Conservation (phyloP, 2,113 vertebrate species). For the Thunnus maccoyii region DNA sequence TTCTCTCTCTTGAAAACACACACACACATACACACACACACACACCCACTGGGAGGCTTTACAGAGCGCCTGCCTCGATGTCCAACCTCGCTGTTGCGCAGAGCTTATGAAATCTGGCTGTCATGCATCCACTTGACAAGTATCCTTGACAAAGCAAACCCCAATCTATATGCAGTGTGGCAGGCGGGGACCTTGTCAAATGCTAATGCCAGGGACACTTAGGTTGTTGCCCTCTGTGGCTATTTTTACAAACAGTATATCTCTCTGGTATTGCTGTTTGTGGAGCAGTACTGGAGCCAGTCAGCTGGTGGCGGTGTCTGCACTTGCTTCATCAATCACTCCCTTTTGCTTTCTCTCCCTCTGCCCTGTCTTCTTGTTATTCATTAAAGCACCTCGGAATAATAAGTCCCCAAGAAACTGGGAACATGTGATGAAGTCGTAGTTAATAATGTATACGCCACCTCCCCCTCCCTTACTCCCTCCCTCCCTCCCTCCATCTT, state of each 20-base stretch:
- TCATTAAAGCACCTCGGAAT: conserved; percentile 88
- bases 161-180: conserved; percentile 79
- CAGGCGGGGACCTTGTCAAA: conserved; percentile 79
- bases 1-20: not conserved
- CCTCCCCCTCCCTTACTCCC: conserved; percentile 8
- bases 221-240: conserved; percentile 75
- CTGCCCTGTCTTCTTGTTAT: conserved; percentile 84
- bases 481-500: conserved; percentile 39
- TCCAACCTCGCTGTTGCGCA: conserved; percentile 63
- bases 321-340: conserved; percentile 85
- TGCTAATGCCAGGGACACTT: conserved; percentile 81
- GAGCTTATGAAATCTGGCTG: conserved; percentile 78
- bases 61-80: conserved; percentile 54
- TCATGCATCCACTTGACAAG: conserved; percentile 79
- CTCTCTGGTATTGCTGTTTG: conserved; percentile 33
- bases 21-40: conserved; percentile 24
- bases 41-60: conserved; percentile 58
- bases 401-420: conserved; percentile 89
- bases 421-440: conserved; percentile 88
- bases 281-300: conserved; percentile 75
- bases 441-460: conserved; percentile 88
- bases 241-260: conserved; percentile 69
- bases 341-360: conserved; percentile 70
- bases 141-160: conserved; percentile 82
- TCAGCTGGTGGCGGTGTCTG: conserved; percentile 87